phyloP scores from a whole-genome alignment of 2,888 invertebrate species.

The Dioctria rufipes region DNA sequence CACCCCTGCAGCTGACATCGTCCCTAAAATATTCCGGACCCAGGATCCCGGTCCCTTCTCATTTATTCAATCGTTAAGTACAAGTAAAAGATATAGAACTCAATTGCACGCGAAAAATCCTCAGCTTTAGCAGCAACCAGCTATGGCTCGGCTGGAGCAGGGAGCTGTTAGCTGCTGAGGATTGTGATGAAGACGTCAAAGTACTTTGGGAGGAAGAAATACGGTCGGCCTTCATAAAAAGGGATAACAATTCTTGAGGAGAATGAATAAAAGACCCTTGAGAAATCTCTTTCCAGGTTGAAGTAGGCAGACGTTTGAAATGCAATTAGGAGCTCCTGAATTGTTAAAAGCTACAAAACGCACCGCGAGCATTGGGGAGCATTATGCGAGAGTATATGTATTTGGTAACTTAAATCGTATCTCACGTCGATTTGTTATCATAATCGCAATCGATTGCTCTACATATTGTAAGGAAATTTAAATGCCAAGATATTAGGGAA shows the following conservation, averaged over 20 bases:
- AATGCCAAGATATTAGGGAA: no score
- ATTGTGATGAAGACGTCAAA: slow-evolving; percentile 3
- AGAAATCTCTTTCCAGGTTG: slow-evolving; percentile 10
- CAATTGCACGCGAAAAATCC: slow-evolving; percentile 22
- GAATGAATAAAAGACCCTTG: neutral
- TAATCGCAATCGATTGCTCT: no score
- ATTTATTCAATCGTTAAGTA: slow-evolving; percentile 18
- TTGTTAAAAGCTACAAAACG: slow-evolving; percentile 8
- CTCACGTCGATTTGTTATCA: no score
- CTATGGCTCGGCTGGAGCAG: neutral
- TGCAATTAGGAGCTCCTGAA: slow-evolving; percentile 18
- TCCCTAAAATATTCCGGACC: neutral
- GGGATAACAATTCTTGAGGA: neutral
- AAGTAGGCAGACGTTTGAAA: slow-evolving; percentile 18
- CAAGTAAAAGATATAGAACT: slow-evolving; percentile 19
- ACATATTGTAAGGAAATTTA: no score
- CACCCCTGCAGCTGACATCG: neutral
- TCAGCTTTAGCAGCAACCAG: neutral
- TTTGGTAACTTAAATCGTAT: no score
- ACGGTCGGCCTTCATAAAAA: slow-evolving; percentile 5
- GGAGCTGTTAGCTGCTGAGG: no score
- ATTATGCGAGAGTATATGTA: no score
- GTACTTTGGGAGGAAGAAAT: neutral
- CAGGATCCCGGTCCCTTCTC: neutral
- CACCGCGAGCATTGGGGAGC: neutral